These are phyloP conservation scores for Dendrocincla tyrannina DNA, from an alignment of 2,797 vertebrate species.

Conservation along the genomic window DNA sequence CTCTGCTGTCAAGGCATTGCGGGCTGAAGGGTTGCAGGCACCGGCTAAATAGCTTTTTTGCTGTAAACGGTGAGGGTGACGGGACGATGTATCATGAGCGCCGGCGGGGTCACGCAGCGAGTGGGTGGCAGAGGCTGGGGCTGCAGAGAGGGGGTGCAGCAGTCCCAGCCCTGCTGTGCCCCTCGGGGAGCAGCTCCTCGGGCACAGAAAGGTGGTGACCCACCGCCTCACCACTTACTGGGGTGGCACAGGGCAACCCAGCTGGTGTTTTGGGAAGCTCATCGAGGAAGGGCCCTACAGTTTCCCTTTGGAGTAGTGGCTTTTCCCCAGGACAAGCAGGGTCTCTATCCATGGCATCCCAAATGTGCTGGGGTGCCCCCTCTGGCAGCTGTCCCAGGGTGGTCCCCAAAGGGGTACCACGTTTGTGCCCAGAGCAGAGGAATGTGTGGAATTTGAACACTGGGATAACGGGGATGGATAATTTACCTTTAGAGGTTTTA, in stretches of 20 bases:
- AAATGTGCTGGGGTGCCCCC: neutral
- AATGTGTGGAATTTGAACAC: neutral
- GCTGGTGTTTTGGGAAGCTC: rapidly evolving
- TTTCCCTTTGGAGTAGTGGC: neutral
- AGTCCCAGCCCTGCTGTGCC: neutral
- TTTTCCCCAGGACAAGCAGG: rapidly evolving
- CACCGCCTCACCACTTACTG: rapidly evolving
- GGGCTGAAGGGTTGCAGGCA: slow-evolving; percentile 81
- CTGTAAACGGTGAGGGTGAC: slow-evolving; percentile 73
- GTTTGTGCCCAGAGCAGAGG: neutral
- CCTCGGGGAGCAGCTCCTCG: rapidly evolving
- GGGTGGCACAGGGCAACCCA: neutral
- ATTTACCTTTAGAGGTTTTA: neutral
- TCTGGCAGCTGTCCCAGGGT: neutral
- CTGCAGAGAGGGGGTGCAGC: neutral
- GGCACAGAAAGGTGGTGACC: rapidly evolving
- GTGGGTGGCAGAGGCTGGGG: slow-evolving; percentile 44
- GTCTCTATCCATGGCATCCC: rapidly evolving
- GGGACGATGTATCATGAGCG: slow-evolving; percentile 73
- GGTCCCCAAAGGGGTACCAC: neutral
- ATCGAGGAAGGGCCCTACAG: rapidly evolving
- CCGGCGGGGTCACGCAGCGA: slow-evolving; percentile 46
- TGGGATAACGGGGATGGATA: neutral
- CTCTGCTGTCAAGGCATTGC: slow-evolving; percentile 83
- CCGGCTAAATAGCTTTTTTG: slow-evolving; percentile 80